A percentile compares a stretch with the other conserved stretches of the same genome.
Conservation (phyloP, 35 echinoderm and acorn worm species). For the Heliocidaris tuberculata region DNA sequence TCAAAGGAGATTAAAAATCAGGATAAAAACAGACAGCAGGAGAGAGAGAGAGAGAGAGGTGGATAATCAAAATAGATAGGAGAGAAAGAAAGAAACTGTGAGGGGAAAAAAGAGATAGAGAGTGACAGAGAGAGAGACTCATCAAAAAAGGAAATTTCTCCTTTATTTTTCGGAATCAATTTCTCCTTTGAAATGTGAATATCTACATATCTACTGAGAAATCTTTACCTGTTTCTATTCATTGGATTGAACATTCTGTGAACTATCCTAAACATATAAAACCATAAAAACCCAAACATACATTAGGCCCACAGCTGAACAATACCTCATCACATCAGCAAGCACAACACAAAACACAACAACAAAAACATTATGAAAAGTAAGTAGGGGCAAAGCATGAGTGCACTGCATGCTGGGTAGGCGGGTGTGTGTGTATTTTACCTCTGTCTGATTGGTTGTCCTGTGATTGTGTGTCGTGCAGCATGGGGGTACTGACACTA, state of each 20-base stretch:
- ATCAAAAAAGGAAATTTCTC: too few relatives aligned
- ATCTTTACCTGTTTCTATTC: background rate
- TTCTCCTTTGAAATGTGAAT: background rate
- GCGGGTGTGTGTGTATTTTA: constrained; percentile 23
- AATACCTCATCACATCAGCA: background rate
- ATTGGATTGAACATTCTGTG: background rate
- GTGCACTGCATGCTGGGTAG: constrained; percentile 25
- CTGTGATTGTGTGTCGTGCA: constrained; percentile 59
- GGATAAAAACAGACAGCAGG: background rate
- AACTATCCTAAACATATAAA: background rate
- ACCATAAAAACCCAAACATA: background rate
- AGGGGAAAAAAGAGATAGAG: too few relatives aligned
- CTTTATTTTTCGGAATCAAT: too few relatives aligned
- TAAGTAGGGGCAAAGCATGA: background rate
- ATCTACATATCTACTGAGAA: background rate
- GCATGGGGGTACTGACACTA: constrained; percentile 55
- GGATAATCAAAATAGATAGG: background rate
- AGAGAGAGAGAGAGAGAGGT: background rate
- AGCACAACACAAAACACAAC: constrained; percentile 6
- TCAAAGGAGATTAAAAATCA: background rate
- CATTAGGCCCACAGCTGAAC: background rate
- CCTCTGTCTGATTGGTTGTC: constrained; percentile 63
- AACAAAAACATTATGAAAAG: background rate
- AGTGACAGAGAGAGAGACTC: too few relatives aligned
- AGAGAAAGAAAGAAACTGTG: background rate